A percentile compares a stretch with the other conserved stretches of the same genome.
These are phyloP conservation scores for Aphelocoma coerulescens DNA, from an alignment of 2,113 vertebrate species.

Conservation along the genomic window DNA sequence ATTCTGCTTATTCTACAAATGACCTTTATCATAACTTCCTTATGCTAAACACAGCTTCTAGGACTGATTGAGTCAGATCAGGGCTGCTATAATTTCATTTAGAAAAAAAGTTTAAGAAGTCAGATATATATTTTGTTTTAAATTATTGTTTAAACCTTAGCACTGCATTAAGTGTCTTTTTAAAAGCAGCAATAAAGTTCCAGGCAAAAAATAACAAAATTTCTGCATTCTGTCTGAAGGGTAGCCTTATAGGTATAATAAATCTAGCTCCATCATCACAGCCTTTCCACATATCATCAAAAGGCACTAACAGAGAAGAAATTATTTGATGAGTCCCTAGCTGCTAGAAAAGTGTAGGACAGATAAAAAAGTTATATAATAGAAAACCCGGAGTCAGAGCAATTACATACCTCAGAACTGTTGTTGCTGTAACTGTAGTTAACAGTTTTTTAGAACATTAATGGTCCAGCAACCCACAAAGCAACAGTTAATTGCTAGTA, in stretches of 20 bases:
- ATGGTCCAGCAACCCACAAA: conserved; percentile 26
- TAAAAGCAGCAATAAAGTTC: not conserved
- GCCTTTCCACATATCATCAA: not conserved
- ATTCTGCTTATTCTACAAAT: not conserved
- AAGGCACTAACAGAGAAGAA: not conserved
- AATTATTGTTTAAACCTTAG: not conserved
- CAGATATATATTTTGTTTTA: not conserved
- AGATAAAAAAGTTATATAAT: not conserved
- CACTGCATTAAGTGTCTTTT: not conserved
- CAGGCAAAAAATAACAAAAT: not conserved
- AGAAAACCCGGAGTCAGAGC: not conserved
- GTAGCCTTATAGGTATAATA: not conserved
- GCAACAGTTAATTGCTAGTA: conserved; percentile 21
- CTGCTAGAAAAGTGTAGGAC: not conserved
- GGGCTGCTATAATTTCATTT: not conserved
- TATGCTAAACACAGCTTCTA: not conserved
- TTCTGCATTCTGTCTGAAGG: not conserved
- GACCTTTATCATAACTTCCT: not conserved
- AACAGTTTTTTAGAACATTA: conserved; percentile 25
- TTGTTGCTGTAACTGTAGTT: not conserved
- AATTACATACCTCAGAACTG: not conserved
- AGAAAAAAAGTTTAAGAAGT: not conserved
- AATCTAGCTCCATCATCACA: not conserved
- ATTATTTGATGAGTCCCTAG: not conserved
- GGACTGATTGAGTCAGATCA: not conserved